Evolutionary conservation across 2,888 invertebrate genomes (phyloP), one percentile per base, ranked within the genome.

Genomic region (Troides aeacus): DNA sequence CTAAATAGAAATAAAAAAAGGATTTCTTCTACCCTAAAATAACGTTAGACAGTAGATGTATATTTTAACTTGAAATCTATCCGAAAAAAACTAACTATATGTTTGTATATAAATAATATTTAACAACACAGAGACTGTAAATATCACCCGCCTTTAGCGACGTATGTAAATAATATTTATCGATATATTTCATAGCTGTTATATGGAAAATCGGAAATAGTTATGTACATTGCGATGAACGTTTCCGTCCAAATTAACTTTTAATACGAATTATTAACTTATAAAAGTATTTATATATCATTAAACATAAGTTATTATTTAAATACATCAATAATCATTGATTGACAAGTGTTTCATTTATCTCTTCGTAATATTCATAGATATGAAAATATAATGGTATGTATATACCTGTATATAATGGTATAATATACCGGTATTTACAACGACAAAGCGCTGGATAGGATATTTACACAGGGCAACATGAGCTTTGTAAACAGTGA

Each of bases 211-310:
- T 77, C 76, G 78, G 74, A 79, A 87, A 82, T 88, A 84, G 86
- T 71, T 91, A 84, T 87, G 71, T 91, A 91, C 90, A 85, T 88
- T 85, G 89, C 90, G 89, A 90, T 89, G 79, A 74, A 73, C 67
- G 73, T 78, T 72, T 83, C 87, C 89, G 87, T 91, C 90, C 91
- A 81, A 81, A 81, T 78, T 77, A 60, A 72, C 74, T 74, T 78
- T 46, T 77, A 80, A 77, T 79, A 82, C 82, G 84, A 84, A 81
- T 83, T 81, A 82, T 79, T 84, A 83, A 86, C 78, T 87, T 87
- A 87, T 85, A 74, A 79, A 79, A 77, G 72, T 86, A 85, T 86
- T 86, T 86, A 86, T 85, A 81, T 78, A 77, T 78, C 76, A 74
- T 59, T 64, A 75, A 77, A 78, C 81, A 71, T 80, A 80, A 78